These are phyloP conservation scores for Caenorhabditis sp. DNA, from an alignment of 2,888 invertebrate species.

Conservation along the genomic window DNA sequence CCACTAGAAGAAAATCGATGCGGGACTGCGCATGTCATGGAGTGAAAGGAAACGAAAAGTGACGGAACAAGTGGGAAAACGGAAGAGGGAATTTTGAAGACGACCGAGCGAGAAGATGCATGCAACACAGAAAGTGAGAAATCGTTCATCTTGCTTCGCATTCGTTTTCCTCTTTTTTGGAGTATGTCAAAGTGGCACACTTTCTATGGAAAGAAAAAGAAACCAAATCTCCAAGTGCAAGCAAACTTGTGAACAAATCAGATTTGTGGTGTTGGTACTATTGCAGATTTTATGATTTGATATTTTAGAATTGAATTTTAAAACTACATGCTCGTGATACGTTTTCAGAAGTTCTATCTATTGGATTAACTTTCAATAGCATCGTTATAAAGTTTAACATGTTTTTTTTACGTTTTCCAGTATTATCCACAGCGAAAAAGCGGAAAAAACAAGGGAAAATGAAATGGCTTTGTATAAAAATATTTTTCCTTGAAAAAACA, in stretches of 20 bases:
- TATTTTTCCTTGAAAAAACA: not conserved
- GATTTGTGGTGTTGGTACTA: not conserved
- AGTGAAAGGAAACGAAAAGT: constrained; percentile 55
- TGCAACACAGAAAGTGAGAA: constrained; percentile 51
- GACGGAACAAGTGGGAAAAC: constrained; percentile 54
- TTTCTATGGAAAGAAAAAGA: constrained; percentile 15
- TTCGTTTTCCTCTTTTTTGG: constrained; percentile 23
- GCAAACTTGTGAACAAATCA: constrained; percentile 1
- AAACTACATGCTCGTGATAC: too few relatives aligned
- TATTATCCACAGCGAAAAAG: not conserved
- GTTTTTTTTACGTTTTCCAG: too few relatives aligned
- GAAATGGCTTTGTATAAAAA: too few relatives aligned
- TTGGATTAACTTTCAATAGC: constrained; percentile 48
- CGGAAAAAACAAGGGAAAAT: too few relatives aligned
- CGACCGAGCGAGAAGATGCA: constrained; percentile 35
- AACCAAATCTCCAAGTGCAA: constrained; percentile 20
- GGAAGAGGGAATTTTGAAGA: constrained; percentile 48
- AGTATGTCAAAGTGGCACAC: constrained; percentile 15
- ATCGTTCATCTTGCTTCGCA: constrained; percentile 57
- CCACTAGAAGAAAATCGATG: constrained; percentile 63
- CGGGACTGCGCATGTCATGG: constrained; percentile 53
- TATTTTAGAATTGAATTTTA: too few relatives aligned
- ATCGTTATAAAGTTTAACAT: constrained; percentile 31
- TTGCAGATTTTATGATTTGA: too few relatives aligned
- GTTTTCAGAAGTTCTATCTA: too few relatives aligned